Evolutionary conservation across 1,140 invertebrate species (phyloP).

Genomic region (Eriocheir sinensis): DNA sequence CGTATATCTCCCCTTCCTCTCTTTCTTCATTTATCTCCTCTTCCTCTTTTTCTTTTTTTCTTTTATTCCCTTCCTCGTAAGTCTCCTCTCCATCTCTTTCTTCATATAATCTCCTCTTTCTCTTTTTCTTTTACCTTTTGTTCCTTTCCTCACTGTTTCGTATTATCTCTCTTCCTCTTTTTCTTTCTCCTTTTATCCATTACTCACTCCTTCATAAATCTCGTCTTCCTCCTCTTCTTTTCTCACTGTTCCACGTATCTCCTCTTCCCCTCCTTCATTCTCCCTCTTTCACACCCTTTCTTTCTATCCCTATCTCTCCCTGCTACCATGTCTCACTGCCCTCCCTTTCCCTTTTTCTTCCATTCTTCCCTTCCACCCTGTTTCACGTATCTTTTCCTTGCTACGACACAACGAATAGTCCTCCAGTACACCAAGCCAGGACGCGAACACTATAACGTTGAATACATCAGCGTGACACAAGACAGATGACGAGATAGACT

Average conservation of each 20-base stretch:
- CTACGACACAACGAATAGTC: no score
- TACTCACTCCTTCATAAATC: background rate
- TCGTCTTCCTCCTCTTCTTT: background rate
- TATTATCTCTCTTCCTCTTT: slow-evolving; percentile 46
- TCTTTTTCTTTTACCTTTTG: slow-evolving; percentile 27
- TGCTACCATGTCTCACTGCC: background rate
- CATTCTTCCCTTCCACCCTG: background rate
- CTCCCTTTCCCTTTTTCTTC: slow-evolving; percentile 23
- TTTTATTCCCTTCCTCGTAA: no score
- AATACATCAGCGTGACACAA: no score
- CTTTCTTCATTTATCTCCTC: background rate
- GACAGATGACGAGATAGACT: no score
- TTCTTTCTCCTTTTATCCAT: slow-evolving; percentile 26
- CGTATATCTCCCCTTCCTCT: no score
- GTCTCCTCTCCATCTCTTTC: no score
- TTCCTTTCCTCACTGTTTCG: no score
- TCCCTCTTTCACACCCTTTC: background rate
- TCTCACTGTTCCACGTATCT: background rate
- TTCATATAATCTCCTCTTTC: no score
- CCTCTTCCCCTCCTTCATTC: background rate
- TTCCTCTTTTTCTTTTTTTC: no score
- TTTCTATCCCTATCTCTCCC: no score
- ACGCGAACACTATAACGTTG: no score
- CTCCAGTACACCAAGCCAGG: no score
- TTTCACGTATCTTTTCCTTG: background rate